These are phyloP conservation scores for Hyperoodon ampullatus DNA, from an alignment of 2,113 vertebrate species.

Conservation along the genomic window DNA sequence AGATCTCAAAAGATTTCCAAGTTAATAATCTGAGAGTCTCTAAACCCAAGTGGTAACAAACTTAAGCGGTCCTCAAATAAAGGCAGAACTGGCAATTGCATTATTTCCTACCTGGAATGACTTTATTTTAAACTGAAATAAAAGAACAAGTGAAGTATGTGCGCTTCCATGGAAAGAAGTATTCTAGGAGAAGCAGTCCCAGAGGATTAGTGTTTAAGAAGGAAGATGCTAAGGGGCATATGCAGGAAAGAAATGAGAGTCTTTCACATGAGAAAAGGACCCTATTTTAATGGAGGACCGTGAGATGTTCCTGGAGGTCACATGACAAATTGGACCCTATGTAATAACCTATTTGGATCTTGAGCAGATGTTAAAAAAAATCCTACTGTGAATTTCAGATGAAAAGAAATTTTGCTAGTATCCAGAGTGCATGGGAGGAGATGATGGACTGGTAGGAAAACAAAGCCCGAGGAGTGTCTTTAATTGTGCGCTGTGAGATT, in stretches of 20 bases:
- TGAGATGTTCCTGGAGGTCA: not conserved
- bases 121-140: not conserved
- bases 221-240: not conserved
- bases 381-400: constrained; percentile 19
- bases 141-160: not conserved
- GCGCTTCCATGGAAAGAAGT: not conserved
- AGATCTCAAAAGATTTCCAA: not conserved
- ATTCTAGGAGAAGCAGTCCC: not conserved
- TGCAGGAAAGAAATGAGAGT: not conserved
- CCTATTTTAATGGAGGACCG: not conserved
- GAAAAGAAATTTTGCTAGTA: constrained; percentile 17
- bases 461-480: constrained; percentile 10
- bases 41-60: not conserved
- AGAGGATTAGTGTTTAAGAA: not conserved
- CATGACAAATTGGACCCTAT: not conserved
- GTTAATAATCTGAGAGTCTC: not conserved
- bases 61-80: not conserved
- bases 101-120: not conserved
- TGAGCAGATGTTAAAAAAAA: constrained; percentile 23
- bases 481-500: constrained; percentile 49
- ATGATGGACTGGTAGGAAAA: constrained; percentile 24
- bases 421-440: not conserved
- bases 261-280: not conserved
- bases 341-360: constrained; percentile 2
- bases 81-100: not conserved